Evolutionary conservation across 35 echinoderm and acorn worm genomes (phyloP).

Genomic region (Lytechinus variegatus): DNA sequence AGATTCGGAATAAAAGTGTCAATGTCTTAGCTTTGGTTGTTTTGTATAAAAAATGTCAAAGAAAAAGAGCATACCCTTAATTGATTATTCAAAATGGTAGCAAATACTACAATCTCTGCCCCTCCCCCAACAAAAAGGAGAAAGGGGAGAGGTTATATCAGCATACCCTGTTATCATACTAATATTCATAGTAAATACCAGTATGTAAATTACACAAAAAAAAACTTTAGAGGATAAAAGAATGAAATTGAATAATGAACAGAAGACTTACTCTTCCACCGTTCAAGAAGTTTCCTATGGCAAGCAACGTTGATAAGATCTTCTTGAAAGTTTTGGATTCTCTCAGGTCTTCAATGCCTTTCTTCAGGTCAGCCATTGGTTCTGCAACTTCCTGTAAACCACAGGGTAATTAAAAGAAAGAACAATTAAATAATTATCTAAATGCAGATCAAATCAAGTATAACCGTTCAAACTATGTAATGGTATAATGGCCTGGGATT

Average conservation of each 20-base stretch:
- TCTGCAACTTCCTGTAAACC: conserved; percentile 88
- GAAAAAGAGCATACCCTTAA: background rate
- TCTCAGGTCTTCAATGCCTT: conserved; percentile 89
- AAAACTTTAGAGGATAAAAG: background rate
- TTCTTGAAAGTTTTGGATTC: conserved; percentile 84
- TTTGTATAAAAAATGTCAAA: background rate
- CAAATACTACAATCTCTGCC: background rate
- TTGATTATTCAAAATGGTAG: background rate
- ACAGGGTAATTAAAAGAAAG: background rate
- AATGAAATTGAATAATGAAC: background rate
- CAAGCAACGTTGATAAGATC: conserved; percentile 84
- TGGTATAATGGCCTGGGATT: no score
- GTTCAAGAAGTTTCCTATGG: conserved; percentile 99
- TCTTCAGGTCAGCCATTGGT: conserved; percentile 89
- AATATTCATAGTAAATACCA: background rate
- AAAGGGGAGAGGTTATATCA: background rate
- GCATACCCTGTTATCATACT: background rate
- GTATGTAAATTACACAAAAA: background rate
- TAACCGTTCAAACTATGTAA: no score
- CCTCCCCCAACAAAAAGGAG: background rate
- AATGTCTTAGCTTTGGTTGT: background rate
- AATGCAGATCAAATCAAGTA: no score
- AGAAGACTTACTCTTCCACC: conserved; percentile 75
- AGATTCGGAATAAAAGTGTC: no score
- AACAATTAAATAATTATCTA: no score